These are phyloP conservation scores for Holocentrus rufus DNA, from an alignment of 2,797 vertebrate species.

Conservation along the genomic window DNA sequence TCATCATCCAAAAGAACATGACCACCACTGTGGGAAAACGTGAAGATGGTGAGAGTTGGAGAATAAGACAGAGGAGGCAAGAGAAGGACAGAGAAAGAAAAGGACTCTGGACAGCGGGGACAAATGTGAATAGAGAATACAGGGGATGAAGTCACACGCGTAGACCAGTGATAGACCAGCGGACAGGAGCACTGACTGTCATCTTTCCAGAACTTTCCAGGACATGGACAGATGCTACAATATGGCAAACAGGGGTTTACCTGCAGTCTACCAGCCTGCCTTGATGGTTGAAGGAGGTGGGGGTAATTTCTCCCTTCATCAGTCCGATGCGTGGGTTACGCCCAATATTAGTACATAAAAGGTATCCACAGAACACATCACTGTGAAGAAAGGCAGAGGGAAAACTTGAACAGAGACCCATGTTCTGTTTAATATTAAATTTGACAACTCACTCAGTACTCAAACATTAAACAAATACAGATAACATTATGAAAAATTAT, in stretches of 20 bases:
- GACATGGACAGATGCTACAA: neutral
- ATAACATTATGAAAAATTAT: no score
- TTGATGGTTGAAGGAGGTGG: slow-evolving; percentile 95
- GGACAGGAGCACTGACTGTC: neutral
- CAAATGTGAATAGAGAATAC: neutral
- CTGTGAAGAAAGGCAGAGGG: slow-evolving; percentile 76
- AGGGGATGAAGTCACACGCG: neutral
- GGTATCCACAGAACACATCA: slow-evolving; percentile 97
- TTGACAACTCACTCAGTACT: no score
- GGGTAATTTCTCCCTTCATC: slow-evolving; percentile 94
- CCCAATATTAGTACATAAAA: slow-evolving; percentile 94
- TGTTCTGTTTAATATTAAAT: no score
- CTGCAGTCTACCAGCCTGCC: slow-evolving; percentile 95
- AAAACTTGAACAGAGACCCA: slow-evolving; percentile 1
- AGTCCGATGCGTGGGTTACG: slow-evolving; percentile 90
- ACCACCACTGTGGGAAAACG: slow-evolving; percentile 85
- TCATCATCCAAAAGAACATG: slow-evolving; percentile 96
- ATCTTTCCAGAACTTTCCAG: neutral
- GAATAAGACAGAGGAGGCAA: slow-evolving; percentile 8
- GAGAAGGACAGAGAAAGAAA: neutral
- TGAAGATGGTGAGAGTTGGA: slow-evolving; percentile 3
- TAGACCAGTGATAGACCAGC: no score
- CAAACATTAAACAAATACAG: no score
- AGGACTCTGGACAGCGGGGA: neutral
- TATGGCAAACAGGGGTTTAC: slow-evolving; percentile 73